A percentile compares a stretch with the other conserved stretches of the same genome.
These are phyloP conservation scores for Serrognathus titanus DNA, from an alignment of 2,888 invertebrate genomes.

Conservation along the genomic window DNA sequence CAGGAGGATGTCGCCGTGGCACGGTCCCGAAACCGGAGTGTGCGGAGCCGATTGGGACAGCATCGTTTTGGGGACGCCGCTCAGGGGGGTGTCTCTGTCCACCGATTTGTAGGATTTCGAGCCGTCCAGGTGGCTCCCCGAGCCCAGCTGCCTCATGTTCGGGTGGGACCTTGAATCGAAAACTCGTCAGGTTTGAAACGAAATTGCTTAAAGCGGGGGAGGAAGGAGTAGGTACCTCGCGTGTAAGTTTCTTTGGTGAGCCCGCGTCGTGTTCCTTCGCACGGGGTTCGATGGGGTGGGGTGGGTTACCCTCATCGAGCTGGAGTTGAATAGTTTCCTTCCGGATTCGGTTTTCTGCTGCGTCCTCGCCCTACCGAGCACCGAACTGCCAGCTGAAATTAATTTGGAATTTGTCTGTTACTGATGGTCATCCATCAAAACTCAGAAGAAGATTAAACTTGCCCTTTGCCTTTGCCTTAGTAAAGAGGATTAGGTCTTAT, in stretches of 20 bases:
- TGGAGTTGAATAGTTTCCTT: constrained; percentile 50
- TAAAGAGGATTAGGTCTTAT: no score
- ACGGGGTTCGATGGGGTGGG: constrained; percentile 53
- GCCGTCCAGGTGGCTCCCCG: constrained; percentile 41
- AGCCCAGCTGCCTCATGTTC: constrained; percentile 47
- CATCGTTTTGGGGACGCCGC: constrained; percentile 36
- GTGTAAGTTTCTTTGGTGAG: constrained; percentile 45
- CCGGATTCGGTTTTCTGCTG: constrained; percentile 39
- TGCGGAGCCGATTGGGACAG: constrained; percentile 49
- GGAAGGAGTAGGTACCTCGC: constrained; percentile 34
- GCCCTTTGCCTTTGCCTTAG: no score
- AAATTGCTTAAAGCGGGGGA: constrained; percentile 7
- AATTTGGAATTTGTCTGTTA: no score
- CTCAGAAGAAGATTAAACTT: no score
- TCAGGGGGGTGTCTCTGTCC: constrained; percentile 39
- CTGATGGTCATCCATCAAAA: no score
- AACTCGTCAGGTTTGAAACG: background rate
- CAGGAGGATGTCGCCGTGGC: constrained; percentile 36
- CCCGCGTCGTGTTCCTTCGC: constrained; percentile 57
- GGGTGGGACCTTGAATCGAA: constrained; percentile 42
- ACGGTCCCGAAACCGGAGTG: constrained; percentile 45
- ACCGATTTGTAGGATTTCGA: constrained; percentile 42
- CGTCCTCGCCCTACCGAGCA: constrained; percentile 41
- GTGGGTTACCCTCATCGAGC: constrained; percentile 57
- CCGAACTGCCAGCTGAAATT: constrained; percentile 39